These are phyloP conservation scores for Sminthopsis crassicaudata DNA, from an alignment of 2,113 vertebrate genomes.

Conservation along the genomic window DNA sequence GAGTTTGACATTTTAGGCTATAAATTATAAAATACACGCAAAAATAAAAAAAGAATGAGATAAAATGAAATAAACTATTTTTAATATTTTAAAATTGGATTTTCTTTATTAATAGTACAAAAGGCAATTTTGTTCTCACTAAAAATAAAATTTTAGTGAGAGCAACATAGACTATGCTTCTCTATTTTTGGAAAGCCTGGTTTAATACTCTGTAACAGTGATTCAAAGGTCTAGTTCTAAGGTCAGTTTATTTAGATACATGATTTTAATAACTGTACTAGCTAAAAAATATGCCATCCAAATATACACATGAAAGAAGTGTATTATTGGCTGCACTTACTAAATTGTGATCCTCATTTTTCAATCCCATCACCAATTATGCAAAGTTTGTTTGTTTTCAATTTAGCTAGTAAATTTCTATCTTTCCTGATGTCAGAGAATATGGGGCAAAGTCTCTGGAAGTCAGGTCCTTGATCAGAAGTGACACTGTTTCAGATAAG, in stretches of 20 bases:
- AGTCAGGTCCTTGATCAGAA: no score
- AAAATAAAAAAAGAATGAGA: no score
- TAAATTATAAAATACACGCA: no score
- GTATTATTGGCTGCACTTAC: not conserved
- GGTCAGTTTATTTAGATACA: conserved; percentile 34
- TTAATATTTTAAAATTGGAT: no score
- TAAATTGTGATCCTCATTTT: not conserved
- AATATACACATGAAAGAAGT: not conserved
- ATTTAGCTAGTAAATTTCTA: conserved; percentile 7
- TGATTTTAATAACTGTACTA: not conserved
- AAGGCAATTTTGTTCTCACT: not conserved
- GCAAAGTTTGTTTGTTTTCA: not conserved
- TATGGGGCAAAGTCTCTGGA: no score
- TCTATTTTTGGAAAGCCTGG: conserved; percentile 26
- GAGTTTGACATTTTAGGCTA: no score
- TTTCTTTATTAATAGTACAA: not conserved
- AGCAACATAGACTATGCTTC: conserved; percentile 2
- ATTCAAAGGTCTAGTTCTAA: conserved; percentile 18
- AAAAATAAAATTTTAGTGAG: conserved; percentile 4
- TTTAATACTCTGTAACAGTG: not conserved
- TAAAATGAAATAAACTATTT: no score
- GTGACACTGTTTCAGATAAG: no score
- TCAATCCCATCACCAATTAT: not conserved
- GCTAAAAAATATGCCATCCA: not conserved
- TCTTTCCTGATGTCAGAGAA: not conserved